phyloP scores from a whole-genome alignment of 2,797 vertebrate genomes.

The Meda fulgida region DNA sequence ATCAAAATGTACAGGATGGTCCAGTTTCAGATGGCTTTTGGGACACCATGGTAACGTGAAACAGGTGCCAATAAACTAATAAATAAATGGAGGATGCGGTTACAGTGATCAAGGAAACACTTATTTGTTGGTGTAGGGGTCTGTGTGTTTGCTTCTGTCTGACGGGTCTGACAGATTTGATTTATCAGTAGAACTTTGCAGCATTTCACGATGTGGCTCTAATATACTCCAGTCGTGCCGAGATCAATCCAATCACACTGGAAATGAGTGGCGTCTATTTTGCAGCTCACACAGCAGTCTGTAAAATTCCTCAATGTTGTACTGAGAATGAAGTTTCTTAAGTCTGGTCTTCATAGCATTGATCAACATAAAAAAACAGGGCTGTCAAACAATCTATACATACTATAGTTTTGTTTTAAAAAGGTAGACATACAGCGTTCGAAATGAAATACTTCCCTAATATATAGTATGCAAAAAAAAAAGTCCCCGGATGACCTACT shows the following conservation, averaged over 20 bases:
- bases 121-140: background rate
- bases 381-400: no score
- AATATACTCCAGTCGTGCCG: slow-evolving; percentile 23
- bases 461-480: no score
- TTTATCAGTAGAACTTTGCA: slow-evolving; percentile 16
- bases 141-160: slow-evolving; percentile 3
- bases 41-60: background rate
- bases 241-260: slow-evolving; percentile 23
- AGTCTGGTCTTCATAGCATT: background rate
- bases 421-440: no score
- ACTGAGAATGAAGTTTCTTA: background rate
- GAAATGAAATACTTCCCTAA: no score
- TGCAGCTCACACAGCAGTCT: slow-evolving; percentile 16
- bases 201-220: slow-evolving; percentile 21
- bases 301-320: slow-evolving; percentile 11
- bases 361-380: background rate
- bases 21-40: slow-evolving; percentile 1
- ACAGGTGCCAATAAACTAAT: slow-evolving; percentile 14
- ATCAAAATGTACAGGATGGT: background rate
- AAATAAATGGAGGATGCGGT: background rate
- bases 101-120: slow-evolving; percentile 11
- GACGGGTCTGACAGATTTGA: slow-evolving; percentile 33
- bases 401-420: no score
- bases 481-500: no score
- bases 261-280: slow-evolving; percentile 20